These are phyloP conservation scores for Trichonephila inaurata DNA, from an alignment of 1,140 invertebrate genomes.

Conservation along the genomic window DNA sequence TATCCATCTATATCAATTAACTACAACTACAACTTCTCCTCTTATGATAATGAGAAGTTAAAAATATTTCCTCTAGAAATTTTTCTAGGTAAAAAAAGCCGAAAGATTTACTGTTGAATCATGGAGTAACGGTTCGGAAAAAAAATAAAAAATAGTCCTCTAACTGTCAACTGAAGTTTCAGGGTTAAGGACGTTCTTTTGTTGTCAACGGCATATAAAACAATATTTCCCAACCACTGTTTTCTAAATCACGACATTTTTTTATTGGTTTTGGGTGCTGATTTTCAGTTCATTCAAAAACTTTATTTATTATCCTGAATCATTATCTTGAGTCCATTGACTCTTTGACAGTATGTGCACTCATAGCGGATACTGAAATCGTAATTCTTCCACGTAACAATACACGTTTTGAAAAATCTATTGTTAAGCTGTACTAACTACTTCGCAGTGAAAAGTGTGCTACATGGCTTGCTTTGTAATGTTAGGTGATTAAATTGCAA, in stretches of 20 bases:
- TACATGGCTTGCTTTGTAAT: too few species aligned
- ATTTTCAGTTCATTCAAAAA: neutral
- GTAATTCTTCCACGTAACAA: neutral
- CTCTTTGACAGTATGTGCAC: neutral
- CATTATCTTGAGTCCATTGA: conserved; percentile 9
- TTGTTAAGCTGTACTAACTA: neutral
- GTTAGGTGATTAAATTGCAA: too few species aligned
- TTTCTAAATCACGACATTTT: neutral
- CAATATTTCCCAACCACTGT: neutral
- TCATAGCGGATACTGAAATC: neutral
- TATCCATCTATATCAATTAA: too few species aligned
- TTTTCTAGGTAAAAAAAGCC: too few species aligned
- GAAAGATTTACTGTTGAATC: too few species aligned
- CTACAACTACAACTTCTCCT: too few species aligned
- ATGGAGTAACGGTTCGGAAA: neutral
- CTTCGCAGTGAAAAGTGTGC: neutral
- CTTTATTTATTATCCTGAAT: neutral
- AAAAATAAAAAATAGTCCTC: neutral
- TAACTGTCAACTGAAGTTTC: neutral
- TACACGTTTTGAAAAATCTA: neutral
- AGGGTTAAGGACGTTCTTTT: conserved; percentile 16
- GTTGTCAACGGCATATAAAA: neutral
- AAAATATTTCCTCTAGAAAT: too few species aligned
- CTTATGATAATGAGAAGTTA: too few species aligned
- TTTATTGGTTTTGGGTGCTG: neutral